Evolutionary conservation across 2,113 vertebrate species (phyloP), one percentile per base, ranked within the genome.

Genomic region (Pelecanoides urinatrix): DNA sequence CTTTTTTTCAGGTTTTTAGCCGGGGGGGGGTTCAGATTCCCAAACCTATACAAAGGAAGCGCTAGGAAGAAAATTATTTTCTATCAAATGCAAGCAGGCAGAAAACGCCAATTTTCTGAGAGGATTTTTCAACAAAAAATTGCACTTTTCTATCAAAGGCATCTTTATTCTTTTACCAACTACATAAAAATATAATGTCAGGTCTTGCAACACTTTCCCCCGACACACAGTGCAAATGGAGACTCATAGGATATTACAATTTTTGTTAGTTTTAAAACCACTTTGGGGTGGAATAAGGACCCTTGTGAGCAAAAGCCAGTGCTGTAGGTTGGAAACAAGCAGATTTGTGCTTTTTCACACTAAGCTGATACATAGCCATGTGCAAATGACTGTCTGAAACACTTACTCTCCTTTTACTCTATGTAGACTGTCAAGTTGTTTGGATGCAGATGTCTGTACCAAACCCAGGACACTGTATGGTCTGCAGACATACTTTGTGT

Each of bases 91-190:
- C 58, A 96, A 70, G 74, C 92, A 96, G 82, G 80, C 53, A 93
- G 92, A 92, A 94, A 95, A 74, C 3, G 5, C 21, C 86, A 86
- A 56, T 84, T 95, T 94, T 97, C 83, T 68, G 66, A 72, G 81
- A 87, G 74, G 70, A 72, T 79, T 96, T 96, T 94, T 95, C 84
- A 73, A 53, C 78, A 71, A 86, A 92, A 94, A 36, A 50, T 74
- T 95, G 42, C 83, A 94, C 80, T 95, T 96, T 96, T 83, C 91
- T 86, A 32, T 92, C 77, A 92, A 78, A 96, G 36, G 12, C 73
- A 92, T 85, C 76, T 92, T 94, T 79, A 92, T 81, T 92, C 71
- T 92, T 89, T 94, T 76, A 81, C 62, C 58, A 73, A 6, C 81
- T 58, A 34, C 29, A 53, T 34, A 61, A 85, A 87, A 96, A 92